A percentile compares a stretch with the other conserved stretches of the same genome.
These are phyloP conservation scores for Ceratina calcarata DNA, from an alignment of 1,140 invertebrate species.

Conservation along the genomic window DNA sequence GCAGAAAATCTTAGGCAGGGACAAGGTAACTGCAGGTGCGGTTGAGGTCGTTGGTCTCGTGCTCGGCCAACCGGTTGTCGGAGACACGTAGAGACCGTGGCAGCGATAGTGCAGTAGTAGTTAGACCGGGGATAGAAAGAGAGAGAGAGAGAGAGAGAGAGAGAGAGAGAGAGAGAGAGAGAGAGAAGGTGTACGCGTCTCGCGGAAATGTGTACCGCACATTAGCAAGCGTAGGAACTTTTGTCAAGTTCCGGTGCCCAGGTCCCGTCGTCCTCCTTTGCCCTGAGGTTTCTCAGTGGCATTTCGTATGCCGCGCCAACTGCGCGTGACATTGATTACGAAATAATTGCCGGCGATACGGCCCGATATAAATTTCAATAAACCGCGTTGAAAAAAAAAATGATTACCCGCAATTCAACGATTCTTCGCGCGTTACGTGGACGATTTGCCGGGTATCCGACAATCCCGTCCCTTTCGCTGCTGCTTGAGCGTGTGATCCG, in stretches of 20 bases:
- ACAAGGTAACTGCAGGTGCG: constrained; percentile 4
- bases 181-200: constrained; percentile 42
- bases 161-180: not conserved
- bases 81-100: constrained; percentile 58
- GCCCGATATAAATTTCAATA: too few species aligned
- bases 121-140: not conserved
- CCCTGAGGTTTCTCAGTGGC: constrained; percentile 1
- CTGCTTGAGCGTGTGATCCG: constrained; percentile 11
- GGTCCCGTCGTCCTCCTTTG: too few species aligned
- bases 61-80: constrained; percentile 59
- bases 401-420: not conserved
- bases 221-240: constrained; percentile 75
- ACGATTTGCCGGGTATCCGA: not conserved
- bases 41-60: constrained; percentile 40
- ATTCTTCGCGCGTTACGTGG: not conserved
- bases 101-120: constrained; percentile 59
- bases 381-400: too few species aligned
- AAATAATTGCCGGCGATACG: too few species aligned
- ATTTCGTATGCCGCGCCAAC: constrained; percentile 43
- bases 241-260: constrained; percentile 63
- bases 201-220: constrained; percentile 68
- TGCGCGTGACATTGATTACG: constrained; percentile 24
- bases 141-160: not conserved
- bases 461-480: not conserved
- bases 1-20: not conserved